Conservation (phyloP, 2,888 invertebrate genomes). For the Noctua janthina region DNA sequence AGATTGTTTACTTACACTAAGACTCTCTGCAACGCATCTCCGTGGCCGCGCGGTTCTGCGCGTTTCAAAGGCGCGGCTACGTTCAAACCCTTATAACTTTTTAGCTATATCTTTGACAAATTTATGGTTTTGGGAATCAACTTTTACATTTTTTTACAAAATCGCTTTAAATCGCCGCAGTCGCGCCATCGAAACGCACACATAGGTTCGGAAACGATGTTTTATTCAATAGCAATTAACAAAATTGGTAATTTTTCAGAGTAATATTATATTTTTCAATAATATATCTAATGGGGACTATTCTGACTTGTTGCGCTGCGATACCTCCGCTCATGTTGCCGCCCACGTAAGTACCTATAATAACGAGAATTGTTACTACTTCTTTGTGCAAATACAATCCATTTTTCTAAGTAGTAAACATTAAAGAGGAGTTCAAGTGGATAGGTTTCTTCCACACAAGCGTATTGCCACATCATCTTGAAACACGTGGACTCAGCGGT, state of each 20-base stretch:
- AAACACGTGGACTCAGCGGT: background rate
- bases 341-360: slow-evolving; percentile 86
- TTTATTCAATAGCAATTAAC: background rate
- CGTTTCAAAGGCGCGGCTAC: too few relatives aligned
- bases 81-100: too few relatives aligned
- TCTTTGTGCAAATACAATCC: background rate
- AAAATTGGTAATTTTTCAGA: slow-evolving; percentile 80
- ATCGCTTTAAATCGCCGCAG: too few relatives aligned
- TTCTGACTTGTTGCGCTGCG: slow-evolving; percentile 92
- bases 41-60: too few relatives aligned
- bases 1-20: too few relatives aligned
- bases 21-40: too few relatives aligned
- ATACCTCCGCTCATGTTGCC: slow-evolving; percentile 90
- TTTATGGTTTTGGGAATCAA: too few relatives aligned
- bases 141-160: too few relatives aligned
- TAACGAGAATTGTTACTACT: background rate
- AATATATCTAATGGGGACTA: slow-evolving; percentile 93
- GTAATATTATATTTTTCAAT: slow-evolving; percentile 95
- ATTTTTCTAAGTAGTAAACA: background rate
- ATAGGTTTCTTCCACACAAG: background rate
- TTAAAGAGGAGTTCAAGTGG: background rate
- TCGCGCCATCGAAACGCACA: too few relatives aligned
- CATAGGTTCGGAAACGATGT: background rate
- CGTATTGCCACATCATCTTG: background rate
- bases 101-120: too few relatives aligned